Evolutionary conservation across 2,113 vertebrate species (phyloP).

Genomic region (Xiphophorus couchianus): DNA sequence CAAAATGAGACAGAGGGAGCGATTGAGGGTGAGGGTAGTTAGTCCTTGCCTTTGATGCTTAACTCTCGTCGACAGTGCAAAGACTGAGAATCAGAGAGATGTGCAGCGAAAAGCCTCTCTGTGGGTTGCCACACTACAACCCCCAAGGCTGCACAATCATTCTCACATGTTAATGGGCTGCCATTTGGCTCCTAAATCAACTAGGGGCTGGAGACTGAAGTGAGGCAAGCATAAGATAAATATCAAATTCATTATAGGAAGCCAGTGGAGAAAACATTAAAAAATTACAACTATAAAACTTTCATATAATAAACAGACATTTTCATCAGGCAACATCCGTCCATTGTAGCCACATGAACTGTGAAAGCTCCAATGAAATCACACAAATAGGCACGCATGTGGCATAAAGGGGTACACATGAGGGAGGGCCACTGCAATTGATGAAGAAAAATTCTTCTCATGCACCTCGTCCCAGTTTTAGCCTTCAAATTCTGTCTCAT

Average conservation of each 20-base stretch:
- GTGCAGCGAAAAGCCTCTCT: slow-evolving; percentile 52
- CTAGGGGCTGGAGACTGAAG: slow-evolving; percentile 59
- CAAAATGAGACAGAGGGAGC: slow-evolving; percentile 64
- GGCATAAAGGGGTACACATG: slow-evolving; percentile 60
- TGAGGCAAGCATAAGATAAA: slow-evolving; percentile 62
- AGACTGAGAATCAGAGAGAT: slow-evolving; percentile 67
- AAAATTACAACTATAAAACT: slow-evolving; percentile 46
- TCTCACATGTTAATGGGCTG: slow-evolving; percentile 75
- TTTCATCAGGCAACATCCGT: slow-evolving; percentile 11
- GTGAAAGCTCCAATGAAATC: slow-evolving; percentile 28
- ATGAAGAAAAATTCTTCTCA: slow-evolving; percentile 67
- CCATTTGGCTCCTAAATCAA: slow-evolving; percentile 77
- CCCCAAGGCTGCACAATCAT: slow-evolving; percentile 68
- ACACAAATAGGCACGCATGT: slow-evolving; percentile 24
- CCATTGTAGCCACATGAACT: neutral
- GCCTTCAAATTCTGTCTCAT: slow-evolving; percentile 48
- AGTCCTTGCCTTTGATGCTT: slow-evolving; percentile 75
- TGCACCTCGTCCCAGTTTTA: slow-evolving; percentile 73
- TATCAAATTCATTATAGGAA: slow-evolving; percentile 63
- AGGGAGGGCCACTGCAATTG: slow-evolving; percentile 57
- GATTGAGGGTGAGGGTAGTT: slow-evolving; percentile 71
- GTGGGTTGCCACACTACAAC: slow-evolving; percentile 60
- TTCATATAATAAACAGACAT: slow-evolving; percentile 40
- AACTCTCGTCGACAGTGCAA: slow-evolving; percentile 68
- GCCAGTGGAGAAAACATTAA: slow-evolving; percentile 38